Percentiles rank a stretch among this genome's conserved stretches.
phyloP scores from a whole-genome alignment of 92 coral and sea anemone species.

The Palythoa grandis region DNA sequence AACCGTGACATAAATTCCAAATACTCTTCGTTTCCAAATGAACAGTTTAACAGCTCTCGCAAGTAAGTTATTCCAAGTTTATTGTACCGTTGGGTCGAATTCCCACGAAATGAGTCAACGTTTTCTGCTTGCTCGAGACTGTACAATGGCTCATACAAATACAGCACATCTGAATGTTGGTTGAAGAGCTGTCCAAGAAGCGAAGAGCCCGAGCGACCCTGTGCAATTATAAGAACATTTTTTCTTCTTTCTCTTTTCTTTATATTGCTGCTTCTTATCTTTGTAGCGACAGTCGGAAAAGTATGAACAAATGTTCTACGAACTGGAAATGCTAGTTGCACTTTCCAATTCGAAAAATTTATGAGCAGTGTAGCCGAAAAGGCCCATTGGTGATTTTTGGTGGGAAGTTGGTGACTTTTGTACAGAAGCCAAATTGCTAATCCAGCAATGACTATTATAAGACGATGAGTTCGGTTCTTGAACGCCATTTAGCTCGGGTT shows the following conservation, averaged over 20 bases:
- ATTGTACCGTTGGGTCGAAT: neutral
- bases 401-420: neutral
- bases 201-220: constrained; percentile 39
- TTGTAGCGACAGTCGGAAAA: neutral
- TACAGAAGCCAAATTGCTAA: neutral
- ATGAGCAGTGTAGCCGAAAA: constrained; percentile 18
- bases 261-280: neutral
- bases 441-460: neutral
- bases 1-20: constrained; percentile 29
- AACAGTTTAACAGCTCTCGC: constrained; percentile 18
- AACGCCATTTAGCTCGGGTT: neutral
- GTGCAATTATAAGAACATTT: constrained; percentile 12
- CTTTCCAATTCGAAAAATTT: constrained; percentile 19
- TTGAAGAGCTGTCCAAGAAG: constrained; percentile 32
- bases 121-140: constrained; percentile 20
- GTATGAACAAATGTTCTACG: neutral
- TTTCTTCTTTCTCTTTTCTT: neutral
- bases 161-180: constrained; percentile 22
- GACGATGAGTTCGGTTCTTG: neutral
- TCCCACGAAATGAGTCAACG: constrained; percentile 34
- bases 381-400: neutral
- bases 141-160: constrained; percentile 24
- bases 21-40: constrained; percentile 26
- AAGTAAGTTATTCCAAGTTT: neutral
- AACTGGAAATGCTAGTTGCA: neutral